Evolutionary conservation across 2,888 invertebrate genomes (phyloP).

Genomic region (Zygothrica quintamaculata): DNA sequence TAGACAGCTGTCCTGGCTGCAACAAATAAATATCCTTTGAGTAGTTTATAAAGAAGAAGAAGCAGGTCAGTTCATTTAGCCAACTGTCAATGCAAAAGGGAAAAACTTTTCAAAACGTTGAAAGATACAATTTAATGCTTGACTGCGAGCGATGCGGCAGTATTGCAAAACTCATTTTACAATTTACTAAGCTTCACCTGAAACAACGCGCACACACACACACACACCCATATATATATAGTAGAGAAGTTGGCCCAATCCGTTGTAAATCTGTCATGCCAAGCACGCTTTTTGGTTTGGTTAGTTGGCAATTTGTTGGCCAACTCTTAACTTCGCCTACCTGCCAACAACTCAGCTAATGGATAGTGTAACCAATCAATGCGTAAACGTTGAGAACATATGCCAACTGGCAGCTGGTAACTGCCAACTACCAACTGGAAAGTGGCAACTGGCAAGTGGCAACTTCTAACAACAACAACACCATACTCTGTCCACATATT

Average conservation of each 20-base stretch:
- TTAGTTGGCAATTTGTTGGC: constrained; percentile 47
- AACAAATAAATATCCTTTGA: constrained; percentile 42
- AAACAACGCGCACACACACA: not conserved
- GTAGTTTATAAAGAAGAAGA: not conserved
- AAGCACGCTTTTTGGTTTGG: constrained; percentile 53
- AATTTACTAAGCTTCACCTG: constrained; percentile 15
- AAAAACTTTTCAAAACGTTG: constrained; percentile 47
- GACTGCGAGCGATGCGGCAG: constrained; percentile 59
- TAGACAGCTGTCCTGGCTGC: constrained; percentile 11
- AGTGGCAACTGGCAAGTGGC: too few species aligned
- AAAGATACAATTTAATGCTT: constrained; percentile 77
- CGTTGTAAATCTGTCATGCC: constrained; percentile 64
- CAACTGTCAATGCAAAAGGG: constrained; percentile 48
- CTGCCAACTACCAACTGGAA: constrained; percentile 21
- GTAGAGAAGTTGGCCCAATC: too few species aligned
- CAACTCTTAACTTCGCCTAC: constrained; percentile 21
- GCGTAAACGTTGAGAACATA: constrained; percentile 61
- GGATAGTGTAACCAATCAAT: constrained; percentile 72
- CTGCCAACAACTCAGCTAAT: constrained; percentile 43
- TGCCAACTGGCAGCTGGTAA: constrained; percentile 48
- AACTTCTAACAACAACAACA: constrained; percentile 13
- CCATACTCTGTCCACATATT: constrained; percentile 46
- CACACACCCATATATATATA: too few species aligned
- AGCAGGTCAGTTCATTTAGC: constrained; percentile 42
- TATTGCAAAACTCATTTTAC: constrained; percentile 66